phyloP scores from a whole-genome alignment of 2,888 invertebrate genomes.

The Pristionchus entomophagus region DNA sequence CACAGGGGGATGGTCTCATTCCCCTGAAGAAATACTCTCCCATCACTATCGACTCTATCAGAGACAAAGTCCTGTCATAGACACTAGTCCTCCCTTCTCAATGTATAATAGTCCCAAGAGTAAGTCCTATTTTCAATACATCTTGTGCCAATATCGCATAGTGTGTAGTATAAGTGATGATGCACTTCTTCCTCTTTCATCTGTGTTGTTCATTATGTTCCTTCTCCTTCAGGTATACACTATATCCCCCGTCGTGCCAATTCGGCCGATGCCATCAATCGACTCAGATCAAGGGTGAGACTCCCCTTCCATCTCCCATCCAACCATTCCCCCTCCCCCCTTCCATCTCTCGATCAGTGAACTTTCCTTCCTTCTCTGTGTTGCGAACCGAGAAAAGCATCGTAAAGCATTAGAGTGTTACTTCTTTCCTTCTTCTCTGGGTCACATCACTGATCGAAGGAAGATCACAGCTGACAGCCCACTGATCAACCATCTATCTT shows the following conservation, averaged over 20 bases:
- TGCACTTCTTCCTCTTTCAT: neutral
- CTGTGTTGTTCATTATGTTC: neutral
- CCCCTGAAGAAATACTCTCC: conserved; percentile 9
- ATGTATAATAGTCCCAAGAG: conserved; percentile 47
- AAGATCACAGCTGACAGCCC: neutral
- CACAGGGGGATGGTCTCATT: neutral
- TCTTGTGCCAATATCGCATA: neutral
- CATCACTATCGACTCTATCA: conserved; percentile 38
- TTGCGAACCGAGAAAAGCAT: neutral
- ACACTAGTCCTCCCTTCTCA: conserved; percentile 25
- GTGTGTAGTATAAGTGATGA: neutral
- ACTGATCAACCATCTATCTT: neutral
- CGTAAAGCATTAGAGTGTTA: neutral
- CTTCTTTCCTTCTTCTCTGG: neutral
- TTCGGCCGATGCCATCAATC: conserved; percentile 29
- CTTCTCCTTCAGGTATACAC: conserved; percentile 25
- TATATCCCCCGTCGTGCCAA: conserved; percentile 43
- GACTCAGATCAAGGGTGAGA: neutral
- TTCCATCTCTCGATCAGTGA: conserved; percentile 27
- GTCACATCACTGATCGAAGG: neutral
- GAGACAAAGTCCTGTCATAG: neutral
- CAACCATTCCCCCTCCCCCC: neutral
- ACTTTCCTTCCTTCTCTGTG: neutral
- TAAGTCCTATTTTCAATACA: neutral
- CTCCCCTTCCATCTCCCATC: neutral